Evolutionary conservation across 2,113 vertebrate species (phyloP).

Genomic region (Myrmecobius fasciatus): DNA sequence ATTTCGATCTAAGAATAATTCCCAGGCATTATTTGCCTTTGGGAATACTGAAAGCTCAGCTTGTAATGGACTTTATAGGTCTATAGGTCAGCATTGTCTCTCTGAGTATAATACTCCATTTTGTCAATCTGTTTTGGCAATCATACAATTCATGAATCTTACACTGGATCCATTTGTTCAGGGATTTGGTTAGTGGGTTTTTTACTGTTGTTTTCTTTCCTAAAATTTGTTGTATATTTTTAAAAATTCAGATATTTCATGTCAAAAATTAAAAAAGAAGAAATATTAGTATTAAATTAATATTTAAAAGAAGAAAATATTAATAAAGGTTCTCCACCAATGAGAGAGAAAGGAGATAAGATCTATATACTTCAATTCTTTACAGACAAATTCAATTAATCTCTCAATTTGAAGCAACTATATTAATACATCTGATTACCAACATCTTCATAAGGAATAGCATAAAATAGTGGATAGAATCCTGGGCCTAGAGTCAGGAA

Average conservation of each 20-base stretch:
- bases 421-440: neutral
- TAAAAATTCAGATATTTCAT: slow-evolving; percentile 45
- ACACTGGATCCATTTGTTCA: slow-evolving; percentile 19
- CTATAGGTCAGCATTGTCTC: slow-evolving; percentile 38
- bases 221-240: neutral
- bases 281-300: too few species aligned
- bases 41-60: slow-evolving; percentile 55
- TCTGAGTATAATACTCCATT: slow-evolving; percentile 1
- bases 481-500: neutral
- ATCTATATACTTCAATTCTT: slow-evolving; percentile 35
- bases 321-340: slow-evolving; percentile 21
- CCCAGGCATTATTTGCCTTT: slow-evolving; percentile 64
- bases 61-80: slow-evolving; percentile 30
- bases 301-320: slow-evolving; percentile 23
- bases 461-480: neutral
- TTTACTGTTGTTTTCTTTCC: neutral
- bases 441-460: neutral
- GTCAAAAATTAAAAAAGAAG: slow-evolving; percentile 44
- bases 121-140: slow-evolving; percentile 48
- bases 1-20: slow-evolving; percentile 63
- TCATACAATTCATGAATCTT: slow-evolving; percentile 45
- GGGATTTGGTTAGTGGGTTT: neutral
- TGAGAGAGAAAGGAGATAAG: neutral
- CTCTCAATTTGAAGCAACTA: slow-evolving; percentile 43
- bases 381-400: slow-evolving; percentile 36